Evolutionary conservation across 2,113 vertebrate genomes (phyloP).

Genomic region (Kryptolebias marmoratus): DNA sequence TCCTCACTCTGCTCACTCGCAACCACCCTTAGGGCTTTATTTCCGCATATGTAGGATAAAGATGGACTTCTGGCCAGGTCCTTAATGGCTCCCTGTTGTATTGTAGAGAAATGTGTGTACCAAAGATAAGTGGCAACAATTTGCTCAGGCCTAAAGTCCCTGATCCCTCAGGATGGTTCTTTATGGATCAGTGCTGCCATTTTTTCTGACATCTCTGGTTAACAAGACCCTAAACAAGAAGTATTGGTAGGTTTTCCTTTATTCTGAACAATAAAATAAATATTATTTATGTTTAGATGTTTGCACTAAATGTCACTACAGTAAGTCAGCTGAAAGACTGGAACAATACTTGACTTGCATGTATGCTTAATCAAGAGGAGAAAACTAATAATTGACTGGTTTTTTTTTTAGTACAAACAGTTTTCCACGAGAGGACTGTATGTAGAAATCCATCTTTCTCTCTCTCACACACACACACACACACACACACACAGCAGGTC

Average conservation of each 20-base stretch:
- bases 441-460: slow-evolving; percentile 7
- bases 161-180: slow-evolving; percentile 28
- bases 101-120: slow-evolving; percentile 32
- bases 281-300: no score
- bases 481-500: not conserved
- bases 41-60: slow-evolving; percentile 29
- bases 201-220: slow-evolving; percentile 37
- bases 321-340: not conserved
- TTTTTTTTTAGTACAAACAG: slow-evolving; percentile 20
- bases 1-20: not conserved
- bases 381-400: slow-evolving; percentile 3
- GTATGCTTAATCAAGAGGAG: not conserved
- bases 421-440: slow-evolving; percentile 9
- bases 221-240: slow-evolving; percentile 24
- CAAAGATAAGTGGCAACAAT: slow-evolving; percentile 55
- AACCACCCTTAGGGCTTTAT: not conserved
- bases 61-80: slow-evolving; percentile 21
- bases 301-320: no score
- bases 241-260: not conserved
- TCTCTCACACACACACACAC: not conserved
- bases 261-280: not conserved
- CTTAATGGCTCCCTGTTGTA: slow-evolving; percentile 45
- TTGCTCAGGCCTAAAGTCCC: slow-evolving; percentile 45
- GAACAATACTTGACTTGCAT: slow-evolving; percentile 13
- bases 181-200: slow-evolving; percentile 58